phyloP scores from a whole-genome alignment of 1,140 invertebrate species.

The Capitella teleta region DNA sequence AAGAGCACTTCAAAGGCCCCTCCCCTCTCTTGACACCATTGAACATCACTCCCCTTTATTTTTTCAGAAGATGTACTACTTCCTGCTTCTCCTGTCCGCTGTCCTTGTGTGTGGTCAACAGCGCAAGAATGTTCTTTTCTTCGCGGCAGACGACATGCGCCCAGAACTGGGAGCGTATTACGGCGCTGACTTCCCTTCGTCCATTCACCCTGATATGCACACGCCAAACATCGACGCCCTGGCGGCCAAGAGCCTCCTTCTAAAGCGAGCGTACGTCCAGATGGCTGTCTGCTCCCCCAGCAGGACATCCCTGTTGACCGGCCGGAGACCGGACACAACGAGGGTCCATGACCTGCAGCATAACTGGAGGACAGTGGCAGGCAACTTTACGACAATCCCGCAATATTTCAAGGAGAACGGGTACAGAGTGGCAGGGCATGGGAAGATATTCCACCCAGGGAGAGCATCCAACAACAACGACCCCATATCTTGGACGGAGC shows the following conservation, averaged over 20 bases:
- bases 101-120: too few species aligned
- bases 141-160: slow-evolving; percentile 16
- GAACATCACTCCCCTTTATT: too few species aligned
- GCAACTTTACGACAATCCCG: slow-evolving; percentile 13
- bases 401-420: slow-evolving; percentile 14
- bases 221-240: slow-evolving; percentile 15
- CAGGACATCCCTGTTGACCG: slow-evolving; percentile 14
- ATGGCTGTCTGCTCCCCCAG: slow-evolving; percentile 29
- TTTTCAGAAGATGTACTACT: too few species aligned
- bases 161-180: slow-evolving; percentile 12
- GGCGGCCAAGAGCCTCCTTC: slow-evolving; percentile 14
- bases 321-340: slow-evolving; percentile 13
- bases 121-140: slow-evolving; percentile 14
- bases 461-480: slow-evolving; percentile 10
- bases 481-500: slow-evolving; percentile 14
- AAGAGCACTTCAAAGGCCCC: too few species aligned
- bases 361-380: slow-evolving; percentile 11
- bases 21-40: too few species aligned
- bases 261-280: slow-evolving; percentile 16
- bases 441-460: slow-evolving; percentile 14
- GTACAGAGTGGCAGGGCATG: slow-evolving; percentile 9
- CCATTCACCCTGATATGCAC: slow-evolving; percentile 14
- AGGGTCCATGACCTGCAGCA: slow-evolving; percentile 11
- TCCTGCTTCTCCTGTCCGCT: too few species aligned
- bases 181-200: slow-evolving; percentile 10